These are phyloP conservation scores for Drosophila ambigua DNA, from an alignment of 1,140 invertebrate genomes.

Conservation along the genomic window DNA sequence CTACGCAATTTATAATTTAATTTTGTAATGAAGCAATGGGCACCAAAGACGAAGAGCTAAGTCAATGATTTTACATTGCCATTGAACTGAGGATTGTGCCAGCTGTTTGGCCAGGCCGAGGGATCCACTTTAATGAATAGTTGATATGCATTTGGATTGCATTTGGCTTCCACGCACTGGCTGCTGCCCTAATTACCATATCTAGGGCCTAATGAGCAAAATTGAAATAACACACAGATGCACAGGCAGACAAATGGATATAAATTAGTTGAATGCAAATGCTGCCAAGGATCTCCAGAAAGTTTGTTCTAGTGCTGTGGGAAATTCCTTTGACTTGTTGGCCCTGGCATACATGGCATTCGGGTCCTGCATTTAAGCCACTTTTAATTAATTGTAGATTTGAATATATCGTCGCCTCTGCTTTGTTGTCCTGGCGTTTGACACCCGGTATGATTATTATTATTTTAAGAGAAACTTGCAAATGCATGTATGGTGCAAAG, in stretches of 20 bases:
- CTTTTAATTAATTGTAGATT: conserved; percentile 37
- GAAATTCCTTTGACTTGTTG: conserved; percentile 28
- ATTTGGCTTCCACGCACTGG: conserved; percentile 15
- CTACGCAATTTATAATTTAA: conserved; percentile 32
- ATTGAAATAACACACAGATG: conserved; percentile 36
- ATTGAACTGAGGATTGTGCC: conserved; percentile 19
- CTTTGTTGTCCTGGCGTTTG: conserved; percentile 13
- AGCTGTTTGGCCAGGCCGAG: not conserved
- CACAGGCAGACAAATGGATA: conserved; percentile 15
- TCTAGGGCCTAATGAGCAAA: conserved; percentile 47
- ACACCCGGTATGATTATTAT: conserved; percentile 9
- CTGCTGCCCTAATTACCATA: conserved; percentile 26
- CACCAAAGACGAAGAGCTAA: not conserved
- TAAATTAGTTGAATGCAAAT: conserved; percentile 36
- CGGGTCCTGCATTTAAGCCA: conserved; percentile 11
- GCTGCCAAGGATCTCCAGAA: not conserved
- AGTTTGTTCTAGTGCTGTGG: conserved; percentile 9
- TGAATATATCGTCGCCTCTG: not conserved
- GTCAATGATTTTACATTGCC: conserved; percentile 5
- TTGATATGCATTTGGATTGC: conserved; percentile 14
- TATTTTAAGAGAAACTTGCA: not conserved
- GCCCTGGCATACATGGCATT: conserved; percentile 4
- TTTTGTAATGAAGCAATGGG: conserved; percentile 18
- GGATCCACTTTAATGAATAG: conserved; percentile 20
- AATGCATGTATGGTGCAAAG: not conserved